A percentile compares a stretch with the other conserved stretches of the same genome.
phyloP scores from a whole-genome alignment of 2,113 vertebrate genomes.

The Corapipo altera region DNA sequence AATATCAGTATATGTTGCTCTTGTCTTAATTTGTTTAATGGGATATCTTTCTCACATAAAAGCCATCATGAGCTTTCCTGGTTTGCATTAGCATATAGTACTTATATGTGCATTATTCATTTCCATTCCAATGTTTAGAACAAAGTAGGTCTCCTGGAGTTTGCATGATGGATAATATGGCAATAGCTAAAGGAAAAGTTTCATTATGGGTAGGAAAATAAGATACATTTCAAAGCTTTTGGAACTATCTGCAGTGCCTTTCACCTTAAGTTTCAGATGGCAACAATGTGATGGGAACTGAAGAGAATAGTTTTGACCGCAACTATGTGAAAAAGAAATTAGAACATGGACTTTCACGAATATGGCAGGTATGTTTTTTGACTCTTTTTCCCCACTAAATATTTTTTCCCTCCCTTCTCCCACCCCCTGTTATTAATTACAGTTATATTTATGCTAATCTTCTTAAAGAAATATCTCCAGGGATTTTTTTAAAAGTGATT shows the following conservation, averaged over 20 bases:
- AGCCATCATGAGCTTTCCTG: not conserved
- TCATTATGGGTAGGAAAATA: not conserved
- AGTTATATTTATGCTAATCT: not conserved
- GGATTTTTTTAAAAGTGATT: not conserved
- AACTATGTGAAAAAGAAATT: conserved; percentile 98
- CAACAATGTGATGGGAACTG: conserved; percentile 66
- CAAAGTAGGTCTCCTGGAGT: not conserved
- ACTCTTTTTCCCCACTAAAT: not conserved
- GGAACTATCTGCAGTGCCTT: not conserved
- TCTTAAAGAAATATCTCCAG: not conserved
- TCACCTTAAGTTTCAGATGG: conserved; percentile 74
- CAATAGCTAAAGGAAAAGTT: not conserved
- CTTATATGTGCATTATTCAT: not conserved
- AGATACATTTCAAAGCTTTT: not conserved
- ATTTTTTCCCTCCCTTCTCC: not conserved
- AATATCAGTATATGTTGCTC: not conserved
- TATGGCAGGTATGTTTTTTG: conserved; percentile 89
- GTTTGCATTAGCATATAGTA: not conserved
- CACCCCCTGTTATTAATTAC: not conserved
- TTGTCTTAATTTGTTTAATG: not conserved
- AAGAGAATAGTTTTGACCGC: conserved; percentile 89
- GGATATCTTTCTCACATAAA: not conserved
- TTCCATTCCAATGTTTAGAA: not conserved
- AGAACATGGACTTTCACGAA: conserved; percentile 92
- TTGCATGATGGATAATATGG: not conserved